Base-by-base conservation (phyloP, 2,113 vertebrate species). In the Bos javanicus region DNA sequence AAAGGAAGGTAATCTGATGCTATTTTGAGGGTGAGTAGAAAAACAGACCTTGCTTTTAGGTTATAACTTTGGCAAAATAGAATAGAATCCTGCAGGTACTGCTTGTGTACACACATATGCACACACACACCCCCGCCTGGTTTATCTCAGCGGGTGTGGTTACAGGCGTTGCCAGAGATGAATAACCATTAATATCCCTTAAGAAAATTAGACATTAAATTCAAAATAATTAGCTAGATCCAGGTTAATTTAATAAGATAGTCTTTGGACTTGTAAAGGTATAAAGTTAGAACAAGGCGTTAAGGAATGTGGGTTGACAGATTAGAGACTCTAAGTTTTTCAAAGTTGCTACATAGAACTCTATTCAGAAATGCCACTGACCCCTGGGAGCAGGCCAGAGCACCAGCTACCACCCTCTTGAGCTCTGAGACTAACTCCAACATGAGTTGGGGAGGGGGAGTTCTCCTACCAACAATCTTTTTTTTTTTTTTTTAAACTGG, bases 191-290 rank as follows among this genome's bases (percentile, higher is more conserved):
- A 98, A 98, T 99, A 97, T 97, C 96, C 67, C 87, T 78, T 96
- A 91, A 97, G 95, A 98, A 98, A 99, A 98, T 98, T 87, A 97
- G 62, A 88, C 97, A 98, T 96, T 98, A 98, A 96, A 98, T 98
- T 98, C 96, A 98, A 98, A 98, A 96, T 98, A 98, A 98, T 98
- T 98, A 98, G 95, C 96, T 98, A 96, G 80, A 43, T 98, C 96
- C 98, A 92, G 88, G 86, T 86, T 98, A 97, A 95, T 97, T 97
- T 85, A 98, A 87, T 97, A 98, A 97, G 96, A 91, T 67, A 96
- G 50, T 96, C 96, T 96, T 88, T 97, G 91, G 91, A 95, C 88
- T 85, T 97, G 84, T 48, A 98, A 97, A 96, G 95, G 97, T 94
- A 74, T 23, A 97, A 97, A 98, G 94, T 97, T 89, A 60, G 96